A percentile compares a stretch with the other conserved stretches of the same genome.
These are phyloP conservation scores for Alces alces DNA, from an alignment of 2,113 vertebrate species.

Conservation along the genomic window DNA sequence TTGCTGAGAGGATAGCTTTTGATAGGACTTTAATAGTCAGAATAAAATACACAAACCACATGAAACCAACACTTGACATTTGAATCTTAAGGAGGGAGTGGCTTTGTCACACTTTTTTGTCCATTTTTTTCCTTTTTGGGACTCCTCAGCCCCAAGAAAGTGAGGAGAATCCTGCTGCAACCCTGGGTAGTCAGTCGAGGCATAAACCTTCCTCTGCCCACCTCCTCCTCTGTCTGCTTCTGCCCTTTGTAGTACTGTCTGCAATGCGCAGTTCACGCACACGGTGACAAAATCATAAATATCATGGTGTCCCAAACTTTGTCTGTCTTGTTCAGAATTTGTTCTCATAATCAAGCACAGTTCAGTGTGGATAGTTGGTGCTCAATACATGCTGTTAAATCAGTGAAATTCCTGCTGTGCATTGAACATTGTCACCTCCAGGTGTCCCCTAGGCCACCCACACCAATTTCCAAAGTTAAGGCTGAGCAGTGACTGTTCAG, in stretches of 20 bases:
- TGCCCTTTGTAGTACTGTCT: not conserved
- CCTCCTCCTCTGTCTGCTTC: not conserved
- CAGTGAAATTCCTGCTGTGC: not conserved
- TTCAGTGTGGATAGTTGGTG: not conserved
- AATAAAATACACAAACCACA: not conserved
- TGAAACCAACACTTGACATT: not conserved
- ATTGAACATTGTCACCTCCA: not conserved
- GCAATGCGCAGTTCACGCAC: not conserved
- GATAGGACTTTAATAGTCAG: not conserved
- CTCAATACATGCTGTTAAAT: not conserved
- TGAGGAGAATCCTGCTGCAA: not conserved
- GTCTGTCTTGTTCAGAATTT: not conserved
- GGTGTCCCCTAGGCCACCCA: not conserved
- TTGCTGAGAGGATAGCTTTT: not conserved
- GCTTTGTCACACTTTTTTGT: not conserved
- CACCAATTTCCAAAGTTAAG: not conserved
- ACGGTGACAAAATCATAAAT: not conserved
- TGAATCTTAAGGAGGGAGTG: not conserved
- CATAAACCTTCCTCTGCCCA: not conserved
- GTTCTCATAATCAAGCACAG: not conserved
- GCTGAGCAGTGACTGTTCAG: not conserved
- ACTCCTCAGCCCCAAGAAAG: not conserved
- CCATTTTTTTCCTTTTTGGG: not conserved
- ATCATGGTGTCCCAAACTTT: not conserved
- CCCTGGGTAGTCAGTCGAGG: not conserved